These are phyloP conservation scores for Amphiprion clarkii DNA, from an alignment of 2,797 vertebrate species.

Conservation along the genomic window DNA sequence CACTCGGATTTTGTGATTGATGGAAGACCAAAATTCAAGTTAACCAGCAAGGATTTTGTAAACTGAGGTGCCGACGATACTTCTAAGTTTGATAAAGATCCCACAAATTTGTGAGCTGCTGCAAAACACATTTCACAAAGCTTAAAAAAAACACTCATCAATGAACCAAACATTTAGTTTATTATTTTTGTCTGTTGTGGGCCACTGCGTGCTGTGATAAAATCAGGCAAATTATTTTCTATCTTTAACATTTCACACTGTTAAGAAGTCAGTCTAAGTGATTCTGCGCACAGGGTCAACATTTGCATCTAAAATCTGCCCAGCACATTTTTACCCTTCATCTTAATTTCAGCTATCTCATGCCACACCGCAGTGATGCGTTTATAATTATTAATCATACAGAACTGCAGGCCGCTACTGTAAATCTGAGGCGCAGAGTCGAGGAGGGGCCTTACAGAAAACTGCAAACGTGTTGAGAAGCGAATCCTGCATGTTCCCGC, in stretches of 20 bases:
- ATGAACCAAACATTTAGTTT: slow-evolving; percentile 4
- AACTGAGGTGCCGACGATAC: background rate
- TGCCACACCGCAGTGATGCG: slow-evolving; percentile 24
- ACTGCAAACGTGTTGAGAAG: slow-evolving; percentile 25
- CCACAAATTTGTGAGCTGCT: background rate
- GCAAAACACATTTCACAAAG: background rate
- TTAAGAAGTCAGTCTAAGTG: slow-evolving; percentile 9
- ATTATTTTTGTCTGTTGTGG: slow-evolving; percentile 55
- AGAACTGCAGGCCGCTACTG: background rate
- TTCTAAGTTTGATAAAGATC: slow-evolving; percentile 1
- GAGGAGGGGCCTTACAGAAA: background rate
- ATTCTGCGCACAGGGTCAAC: background rate
- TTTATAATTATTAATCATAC: slow-evolving; percentile 27
- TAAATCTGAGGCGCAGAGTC: slow-evolving; percentile 13
- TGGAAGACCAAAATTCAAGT: background rate
- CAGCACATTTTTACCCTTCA: slow-evolving; percentile 24
- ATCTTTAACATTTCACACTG: slow-evolving; percentile 1
- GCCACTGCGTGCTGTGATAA: slow-evolving; percentile 11
- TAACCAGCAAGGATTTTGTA: background rate
- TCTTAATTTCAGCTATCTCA: slow-evolving; percentile 17
- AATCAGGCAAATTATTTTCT: background rate
- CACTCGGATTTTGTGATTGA: slow-evolving; percentile 1
- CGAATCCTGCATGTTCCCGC: slow-evolving; percentile 41
- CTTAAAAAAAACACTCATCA: too few relatives aligned
- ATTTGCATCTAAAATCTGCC: background rate